Conservation (phyloP, 2,888 invertebrate genomes). For the Apoda limacodes region DNA sequence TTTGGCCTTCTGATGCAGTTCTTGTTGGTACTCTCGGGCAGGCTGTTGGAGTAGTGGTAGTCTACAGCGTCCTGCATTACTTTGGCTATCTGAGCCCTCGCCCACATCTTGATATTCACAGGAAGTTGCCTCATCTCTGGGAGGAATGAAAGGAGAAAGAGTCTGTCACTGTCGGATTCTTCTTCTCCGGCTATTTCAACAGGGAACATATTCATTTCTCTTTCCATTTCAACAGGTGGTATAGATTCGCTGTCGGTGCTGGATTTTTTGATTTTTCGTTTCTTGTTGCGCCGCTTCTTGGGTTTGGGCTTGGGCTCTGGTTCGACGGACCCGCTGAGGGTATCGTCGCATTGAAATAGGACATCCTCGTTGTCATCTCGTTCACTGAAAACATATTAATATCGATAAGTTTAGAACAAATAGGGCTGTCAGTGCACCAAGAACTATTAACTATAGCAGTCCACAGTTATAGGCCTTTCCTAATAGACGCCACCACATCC, state of each 20-base stretch:
- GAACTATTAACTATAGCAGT: too few species aligned
- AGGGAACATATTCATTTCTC: slow-evolving; percentile 45
- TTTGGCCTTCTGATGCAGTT: slow-evolving; percentile 29
- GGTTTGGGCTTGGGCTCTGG: slow-evolving; percentile 8
- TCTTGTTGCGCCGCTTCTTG: slow-evolving; percentile 24
- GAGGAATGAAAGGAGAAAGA: slow-evolving; percentile 52
- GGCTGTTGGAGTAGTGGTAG: slow-evolving; percentile 38
- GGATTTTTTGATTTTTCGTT: slow-evolving; percentile 28
- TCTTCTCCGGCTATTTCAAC: slow-evolving; percentile 30
- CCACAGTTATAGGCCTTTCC: too few species aligned
- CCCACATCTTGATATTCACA: slow-evolving; percentile 58
- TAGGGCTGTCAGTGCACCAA: too few species aligned
- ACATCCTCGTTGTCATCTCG: slow-evolving; percentile 4
- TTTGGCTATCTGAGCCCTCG: slow-evolving; percentile 51
- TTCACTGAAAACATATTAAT: too few species aligned
- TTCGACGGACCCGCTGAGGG: neutral
- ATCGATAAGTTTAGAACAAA: too few species aligned
- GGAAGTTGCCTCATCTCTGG: slow-evolving; percentile 57
- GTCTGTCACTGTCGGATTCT: slow-evolving; percentile 43
- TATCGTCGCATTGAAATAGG: slow-evolving; percentile 4
- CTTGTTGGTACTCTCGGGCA: slow-evolving; percentile 25
- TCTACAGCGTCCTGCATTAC: slow-evolving; percentile 58
- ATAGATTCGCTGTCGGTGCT: slow-evolving; percentile 24
- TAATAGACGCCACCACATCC: too few species aligned
- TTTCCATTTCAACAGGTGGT: slow-evolving; percentile 31